A percentile compares a stretch with the other conserved stretches of the same genome.
phyloP scores from a whole-genome alignment of 35 echinoderm and acorn worm species.

The Apostichopus japonicus region DNA sequence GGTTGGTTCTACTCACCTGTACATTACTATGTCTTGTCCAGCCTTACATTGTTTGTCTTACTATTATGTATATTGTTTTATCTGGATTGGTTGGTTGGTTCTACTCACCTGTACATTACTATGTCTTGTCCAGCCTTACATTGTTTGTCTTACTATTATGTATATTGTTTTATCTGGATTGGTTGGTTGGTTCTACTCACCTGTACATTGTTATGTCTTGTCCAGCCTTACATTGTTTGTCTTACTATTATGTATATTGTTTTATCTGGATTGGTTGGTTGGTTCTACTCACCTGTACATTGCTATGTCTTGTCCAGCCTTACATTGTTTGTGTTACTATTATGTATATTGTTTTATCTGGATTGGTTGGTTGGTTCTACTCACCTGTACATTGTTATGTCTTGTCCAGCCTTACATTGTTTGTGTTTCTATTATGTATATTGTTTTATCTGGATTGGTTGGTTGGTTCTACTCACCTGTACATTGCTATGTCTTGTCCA shows the following conservation, averaged over 20 bases:
- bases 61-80: neutral
- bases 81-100: too few species aligned
- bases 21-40: constrained; percentile 75
- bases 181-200: constrained; percentile 38
- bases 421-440: neutral
- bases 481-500: constrained; percentile 76
- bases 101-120: constrained; percentile 84
- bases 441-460: too few species aligned
- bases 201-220: constrained; percentile 84
- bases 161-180: too few species aligned
- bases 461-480: constrained; percentile 68
- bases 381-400: constrained; percentile 87
- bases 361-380: neutral
- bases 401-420: neutral
- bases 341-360: neutral
- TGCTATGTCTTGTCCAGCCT: constrained; percentile 48
- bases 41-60: neutral
- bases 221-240: neutral
- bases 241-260: neutral
- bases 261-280: too few species aligned
- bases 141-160: neutral
- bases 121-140: constrained; percentile 34
- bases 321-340: neutral
- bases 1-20: constrained; percentile 68
- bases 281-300: constrained; percentile 82